These are phyloP conservation scores for Nomada hirtipes DNA, from an alignment of 2,888 invertebrate species.

Conservation along the genomic window DNA sequence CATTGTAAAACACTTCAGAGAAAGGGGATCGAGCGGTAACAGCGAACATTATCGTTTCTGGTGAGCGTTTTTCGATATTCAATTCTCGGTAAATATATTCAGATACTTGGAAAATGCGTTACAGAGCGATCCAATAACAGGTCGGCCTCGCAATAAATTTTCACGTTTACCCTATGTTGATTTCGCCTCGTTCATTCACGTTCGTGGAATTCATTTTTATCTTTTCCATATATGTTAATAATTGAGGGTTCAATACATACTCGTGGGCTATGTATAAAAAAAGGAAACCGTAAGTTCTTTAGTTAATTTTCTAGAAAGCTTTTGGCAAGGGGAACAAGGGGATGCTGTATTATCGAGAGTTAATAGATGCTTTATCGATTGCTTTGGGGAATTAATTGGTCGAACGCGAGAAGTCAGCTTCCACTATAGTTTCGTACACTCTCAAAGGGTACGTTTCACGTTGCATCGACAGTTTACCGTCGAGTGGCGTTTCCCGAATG, in stretches of 20 bases:
- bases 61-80: constrained; percentile 19
- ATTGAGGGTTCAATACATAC: too few species aligned
- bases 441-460: constrained; percentile 27
- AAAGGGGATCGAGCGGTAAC: constrained; percentile 15
- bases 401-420: constrained; percentile 9
- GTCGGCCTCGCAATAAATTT: too few species aligned
- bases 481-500: constrained; percentile 40
- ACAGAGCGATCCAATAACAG: too few species aligned
- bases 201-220: neutral
- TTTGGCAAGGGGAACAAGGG: neutral
- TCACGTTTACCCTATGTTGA: too few species aligned
- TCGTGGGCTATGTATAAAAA: too few species aligned
- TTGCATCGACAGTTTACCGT: constrained; percentile 41
- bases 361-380: neutral
- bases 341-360: too few species aligned
- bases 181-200: neutral
- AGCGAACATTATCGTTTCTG: constrained; percentile 19
- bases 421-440: constrained; percentile 1
- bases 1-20: constrained; percentile 11
- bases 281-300: too few species aligned
- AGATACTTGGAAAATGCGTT: too few species aligned
- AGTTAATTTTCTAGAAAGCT: neutral
- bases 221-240: too few species aligned
- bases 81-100: neutral
- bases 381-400: constrained; percentile 29